A percentile compares a stretch with the other conserved stretches of the same genome.
Evolutionary conservation across 2,888 invertebrate species (phyloP).

Genomic region (Cerceris rybyensis): DNA sequence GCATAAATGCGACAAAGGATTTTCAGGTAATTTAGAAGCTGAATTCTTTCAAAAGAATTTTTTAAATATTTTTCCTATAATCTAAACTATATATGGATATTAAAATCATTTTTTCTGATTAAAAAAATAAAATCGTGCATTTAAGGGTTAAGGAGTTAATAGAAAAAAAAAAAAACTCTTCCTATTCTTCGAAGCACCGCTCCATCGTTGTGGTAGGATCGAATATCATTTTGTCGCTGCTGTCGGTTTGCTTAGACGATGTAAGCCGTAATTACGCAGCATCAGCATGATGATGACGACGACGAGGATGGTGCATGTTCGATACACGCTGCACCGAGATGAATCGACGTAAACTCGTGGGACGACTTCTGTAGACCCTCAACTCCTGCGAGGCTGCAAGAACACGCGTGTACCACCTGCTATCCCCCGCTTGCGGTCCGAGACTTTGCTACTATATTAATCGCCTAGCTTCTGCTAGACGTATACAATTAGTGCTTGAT

Average conservation of each 20-base stretch:
- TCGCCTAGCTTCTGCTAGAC: constrained; percentile 54
- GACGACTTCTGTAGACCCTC: constrained; percentile 46
- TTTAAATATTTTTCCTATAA: too few species aligned
- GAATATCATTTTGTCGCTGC: constrained; percentile 53
- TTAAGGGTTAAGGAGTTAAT: too few species aligned
- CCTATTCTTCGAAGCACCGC: neutral
- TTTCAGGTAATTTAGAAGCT: too few species aligned
- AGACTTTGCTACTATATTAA: constrained; percentile 51
- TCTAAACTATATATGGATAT: too few species aligned
- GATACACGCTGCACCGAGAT: constrained; percentile 36
- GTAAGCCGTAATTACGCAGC: constrained; percentile 64
- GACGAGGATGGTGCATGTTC: constrained; percentile 48
- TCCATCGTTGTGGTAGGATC: constrained; percentile 1
- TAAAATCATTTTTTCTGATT: too few species aligned
- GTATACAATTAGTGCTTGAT: constrained; percentile 55
- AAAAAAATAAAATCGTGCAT: too few species aligned
- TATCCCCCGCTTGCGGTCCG: constrained; percentile 16
- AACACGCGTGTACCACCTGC: constrained; percentile 21
- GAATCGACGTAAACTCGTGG: constrained; percentile 63
- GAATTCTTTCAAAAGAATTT: too few species aligned
- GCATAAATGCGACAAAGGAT: too few species aligned
- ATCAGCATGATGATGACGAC: constrained; percentile 48
- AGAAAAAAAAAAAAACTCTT: too few species aligned
- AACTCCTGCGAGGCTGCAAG: constrained; percentile 34
- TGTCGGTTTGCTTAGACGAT: constrained; percentile 60